phyloP scores from a whole-genome alignment of 2,113 vertebrate species.

The Sisor rabdophorus region DNA sequence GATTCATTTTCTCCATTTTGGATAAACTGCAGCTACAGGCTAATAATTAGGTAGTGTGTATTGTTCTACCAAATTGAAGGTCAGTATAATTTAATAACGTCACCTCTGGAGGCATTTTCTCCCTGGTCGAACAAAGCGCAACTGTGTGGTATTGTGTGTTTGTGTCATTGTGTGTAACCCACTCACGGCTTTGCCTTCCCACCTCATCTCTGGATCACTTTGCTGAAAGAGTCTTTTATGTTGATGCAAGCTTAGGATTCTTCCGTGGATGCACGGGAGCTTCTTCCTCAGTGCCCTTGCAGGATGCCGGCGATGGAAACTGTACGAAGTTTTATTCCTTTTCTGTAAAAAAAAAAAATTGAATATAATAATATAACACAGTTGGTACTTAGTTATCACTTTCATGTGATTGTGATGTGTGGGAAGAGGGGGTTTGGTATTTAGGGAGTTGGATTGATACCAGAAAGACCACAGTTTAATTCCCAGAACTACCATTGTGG shows the following conservation, averaged over 20 bases:
- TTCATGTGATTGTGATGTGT: background rate
- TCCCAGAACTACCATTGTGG: too few relatives aligned
- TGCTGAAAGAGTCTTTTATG: slow-evolving; percentile 19
- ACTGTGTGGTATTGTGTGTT: background rate
- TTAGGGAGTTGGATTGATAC: too few relatives aligned
- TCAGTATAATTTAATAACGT: slow-evolving; percentile 28
- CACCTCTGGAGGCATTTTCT: slow-evolving; percentile 1
- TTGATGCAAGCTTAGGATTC: background rate
- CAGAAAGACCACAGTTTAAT: too few relatives aligned
- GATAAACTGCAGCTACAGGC: background rate
- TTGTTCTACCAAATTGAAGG: slow-evolving; percentile 23
- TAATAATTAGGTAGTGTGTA: slow-evolving; percentile 18
- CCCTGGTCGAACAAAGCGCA: slow-evolving; percentile 4
- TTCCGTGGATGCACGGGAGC: background rate
- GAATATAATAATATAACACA: background rate
- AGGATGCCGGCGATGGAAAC: background rate
- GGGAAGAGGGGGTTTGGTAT: too few relatives aligned
- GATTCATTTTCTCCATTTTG: background rate
- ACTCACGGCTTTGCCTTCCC: slow-evolving; percentile 7
- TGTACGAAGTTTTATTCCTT: background rate
- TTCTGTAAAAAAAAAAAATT: background rate
- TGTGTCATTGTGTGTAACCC: slow-evolving; percentile 21
- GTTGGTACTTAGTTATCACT: background rate
- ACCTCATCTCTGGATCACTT: slow-evolving; percentile 8
- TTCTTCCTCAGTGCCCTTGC: background rate